phyloP scores from a whole-genome alignment of 2,888 invertebrate species.

The Blastobasis adustella region DNA sequence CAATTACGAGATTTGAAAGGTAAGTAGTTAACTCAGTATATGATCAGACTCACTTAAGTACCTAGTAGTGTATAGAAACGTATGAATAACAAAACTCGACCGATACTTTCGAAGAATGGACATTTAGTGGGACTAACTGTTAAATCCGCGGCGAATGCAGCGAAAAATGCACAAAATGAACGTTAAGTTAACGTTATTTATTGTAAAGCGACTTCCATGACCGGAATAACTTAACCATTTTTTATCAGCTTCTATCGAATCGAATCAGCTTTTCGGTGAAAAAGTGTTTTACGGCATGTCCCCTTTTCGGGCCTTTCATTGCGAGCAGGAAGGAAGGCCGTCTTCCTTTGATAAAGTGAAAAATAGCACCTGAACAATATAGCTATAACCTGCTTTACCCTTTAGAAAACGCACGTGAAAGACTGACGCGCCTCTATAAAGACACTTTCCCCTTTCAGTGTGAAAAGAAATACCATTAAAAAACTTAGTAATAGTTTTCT shows the following conservation, averaged over 20 bases:
- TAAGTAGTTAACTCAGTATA: too few species aligned
- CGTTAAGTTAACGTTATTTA: neutral
- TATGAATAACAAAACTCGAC: too few species aligned
- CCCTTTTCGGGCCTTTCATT: constrained; percentile 58
- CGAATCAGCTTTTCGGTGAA: constrained; percentile 36
- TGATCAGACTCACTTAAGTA: too few species aligned
- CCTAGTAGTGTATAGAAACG: too few species aligned
- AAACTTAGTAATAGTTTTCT: too few species aligned
- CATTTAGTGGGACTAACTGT: neutral
- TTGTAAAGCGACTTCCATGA: constrained; percentile 19
- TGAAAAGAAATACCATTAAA: too few species aligned
- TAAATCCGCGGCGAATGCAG: neutral
- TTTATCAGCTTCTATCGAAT: constrained; percentile 24
- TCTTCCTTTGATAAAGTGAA: constrained; percentile 67
- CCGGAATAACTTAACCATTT: constrained; percentile 27
- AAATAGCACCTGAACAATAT: constrained; percentile 53
- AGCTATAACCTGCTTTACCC: constrained; percentile 40
- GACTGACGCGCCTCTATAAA: too few species aligned
- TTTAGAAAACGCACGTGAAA: constrained; percentile 16
- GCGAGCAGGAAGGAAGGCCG: constrained; percentile 56
- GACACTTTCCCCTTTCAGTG: too few species aligned
- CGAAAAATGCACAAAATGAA: neutral
- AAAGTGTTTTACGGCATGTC: constrained; percentile 51
- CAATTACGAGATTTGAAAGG: too few species aligned
- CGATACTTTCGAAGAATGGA: neutral